A percentile compares a stretch with the other conserved stretches of the same genome.
phyloP scores from a whole-genome alignment of 2,113 vertebrate species.

The Cichladusa arquata region DNA sequence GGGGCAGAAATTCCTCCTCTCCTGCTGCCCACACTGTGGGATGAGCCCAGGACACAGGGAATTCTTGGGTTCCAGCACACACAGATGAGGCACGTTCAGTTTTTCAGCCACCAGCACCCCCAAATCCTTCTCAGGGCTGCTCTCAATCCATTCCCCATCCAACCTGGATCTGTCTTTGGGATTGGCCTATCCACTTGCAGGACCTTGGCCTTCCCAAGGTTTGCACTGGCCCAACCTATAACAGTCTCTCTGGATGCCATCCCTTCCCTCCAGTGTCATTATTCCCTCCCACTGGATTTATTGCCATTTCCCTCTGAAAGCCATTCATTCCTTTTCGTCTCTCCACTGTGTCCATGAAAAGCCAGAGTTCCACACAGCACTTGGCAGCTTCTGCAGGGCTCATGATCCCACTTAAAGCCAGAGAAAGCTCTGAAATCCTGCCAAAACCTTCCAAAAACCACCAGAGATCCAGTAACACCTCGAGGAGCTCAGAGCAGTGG shows the following conservation, averaged over 20 bases:
- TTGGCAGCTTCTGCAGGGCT: background rate
- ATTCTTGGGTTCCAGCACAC: background rate
- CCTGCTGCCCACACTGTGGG: rapidly evolving
- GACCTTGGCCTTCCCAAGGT: background rate
- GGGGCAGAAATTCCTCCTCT: background rate
- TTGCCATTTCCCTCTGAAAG: background rate
- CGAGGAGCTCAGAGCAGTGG: background rate
- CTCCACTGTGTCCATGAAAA: background rate
- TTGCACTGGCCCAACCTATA: background rate
- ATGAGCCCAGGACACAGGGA: background rate
- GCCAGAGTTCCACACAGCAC: background rate
- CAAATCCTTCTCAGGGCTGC: background rate
- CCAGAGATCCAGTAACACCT: background rate
- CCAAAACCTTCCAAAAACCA: background rate
- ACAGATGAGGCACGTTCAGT: background rate
- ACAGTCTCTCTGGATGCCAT: rapidly evolving
- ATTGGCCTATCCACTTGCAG: background rate
- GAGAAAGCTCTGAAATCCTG: background rate
- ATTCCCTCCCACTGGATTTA: background rate
- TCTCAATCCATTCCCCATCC: background rate
- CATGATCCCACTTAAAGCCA: rapidly evolving
- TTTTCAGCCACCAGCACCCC: background rate
- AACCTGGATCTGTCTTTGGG: background rate
- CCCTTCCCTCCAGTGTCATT: background rate
- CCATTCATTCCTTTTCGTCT: background rate